These are phyloP conservation scores for Diacarnus erythraeanus DNA, from an alignment of 37 sponge, comb jelly and placozoan genomes.

Conservation along the genomic window DNA sequence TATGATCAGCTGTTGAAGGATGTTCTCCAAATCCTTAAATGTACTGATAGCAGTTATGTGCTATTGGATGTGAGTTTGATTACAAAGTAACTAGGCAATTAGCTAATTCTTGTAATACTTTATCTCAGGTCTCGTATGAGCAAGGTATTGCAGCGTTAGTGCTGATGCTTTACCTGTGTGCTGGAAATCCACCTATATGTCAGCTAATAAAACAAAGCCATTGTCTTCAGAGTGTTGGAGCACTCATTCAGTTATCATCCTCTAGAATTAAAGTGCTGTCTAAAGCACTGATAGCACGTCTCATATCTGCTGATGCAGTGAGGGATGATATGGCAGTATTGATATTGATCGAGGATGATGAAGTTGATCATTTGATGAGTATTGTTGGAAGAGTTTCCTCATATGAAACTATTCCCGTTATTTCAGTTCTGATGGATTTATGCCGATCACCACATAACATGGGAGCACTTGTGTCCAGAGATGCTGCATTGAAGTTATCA, in stretches of 20 bases:
- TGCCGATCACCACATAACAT: conserved; percentile 4
- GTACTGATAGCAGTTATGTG: neutral
- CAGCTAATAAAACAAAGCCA: neutral
- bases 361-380: conserved; percentile 3
- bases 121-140: neutral
- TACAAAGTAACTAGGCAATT: no score
- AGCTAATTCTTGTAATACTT: neutral
- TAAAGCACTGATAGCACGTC: neutral
- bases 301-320: neutral
- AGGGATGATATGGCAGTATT: conserved; percentile 3
- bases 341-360: neutral
- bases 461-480: neutral
- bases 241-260: neutral
- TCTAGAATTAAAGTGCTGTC: neutral
- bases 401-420: neutral
- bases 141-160: neutral
- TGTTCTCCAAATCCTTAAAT: neutral
- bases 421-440: conserved; percentile 1
- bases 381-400: neutral
- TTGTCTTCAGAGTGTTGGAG: neutral
- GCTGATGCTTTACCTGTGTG: neutral
- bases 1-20: neutral
- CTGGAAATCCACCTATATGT: neutral
- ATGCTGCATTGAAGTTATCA: neutral
- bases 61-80: neutral